phyloP scores from a whole-genome alignment of 1,140 invertebrate genomes.

The Caenorhabditis inopinata region DNA sequence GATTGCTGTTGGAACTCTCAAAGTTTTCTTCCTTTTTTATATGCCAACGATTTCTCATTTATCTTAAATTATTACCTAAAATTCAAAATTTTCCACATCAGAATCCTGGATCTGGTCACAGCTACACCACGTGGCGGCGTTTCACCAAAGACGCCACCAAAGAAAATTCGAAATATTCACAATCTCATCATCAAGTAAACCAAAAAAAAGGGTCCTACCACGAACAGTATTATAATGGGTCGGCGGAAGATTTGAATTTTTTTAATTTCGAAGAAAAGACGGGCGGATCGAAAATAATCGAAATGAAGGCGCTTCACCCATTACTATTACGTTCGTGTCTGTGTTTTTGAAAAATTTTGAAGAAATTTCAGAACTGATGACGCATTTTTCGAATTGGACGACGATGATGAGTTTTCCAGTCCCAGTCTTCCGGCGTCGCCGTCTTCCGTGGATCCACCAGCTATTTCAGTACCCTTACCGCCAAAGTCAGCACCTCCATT shows the following conservation, averaged over 20 bases:
- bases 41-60: too few relatives aligned
- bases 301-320: too few relatives aligned
- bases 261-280: too few relatives aligned
- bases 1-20: too few relatives aligned
- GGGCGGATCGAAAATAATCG: too few relatives aligned
- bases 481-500: slow-evolving; percentile 43
- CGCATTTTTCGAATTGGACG: slow-evolving; percentile 55
- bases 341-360: not conserved
- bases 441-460: not conserved
- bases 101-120: slow-evolving; percentile 13
- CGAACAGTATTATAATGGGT: too few relatives aligned
- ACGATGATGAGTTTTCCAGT: slow-evolving; percentile 39
- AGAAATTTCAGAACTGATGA: slow-evolving; percentile 55
- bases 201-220: too few relatives aligned
- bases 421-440: not conserved
- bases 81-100: not conserved
- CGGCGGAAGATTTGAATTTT: too few relatives aligned
- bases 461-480: slow-evolving; percentile 29
- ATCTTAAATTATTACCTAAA: too few relatives aligned
- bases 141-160: not conserved
- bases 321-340: too few relatives aligned
- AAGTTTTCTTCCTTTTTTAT: too few relatives aligned
- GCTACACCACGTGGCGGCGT: not conserved
- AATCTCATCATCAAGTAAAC: slow-evolving; percentile 39
- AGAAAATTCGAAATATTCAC: slow-evolving; percentile 39